phyloP scores from a whole-genome alignment of 1,140 invertebrate genomes.

The Drosophila sp. region DNA sequence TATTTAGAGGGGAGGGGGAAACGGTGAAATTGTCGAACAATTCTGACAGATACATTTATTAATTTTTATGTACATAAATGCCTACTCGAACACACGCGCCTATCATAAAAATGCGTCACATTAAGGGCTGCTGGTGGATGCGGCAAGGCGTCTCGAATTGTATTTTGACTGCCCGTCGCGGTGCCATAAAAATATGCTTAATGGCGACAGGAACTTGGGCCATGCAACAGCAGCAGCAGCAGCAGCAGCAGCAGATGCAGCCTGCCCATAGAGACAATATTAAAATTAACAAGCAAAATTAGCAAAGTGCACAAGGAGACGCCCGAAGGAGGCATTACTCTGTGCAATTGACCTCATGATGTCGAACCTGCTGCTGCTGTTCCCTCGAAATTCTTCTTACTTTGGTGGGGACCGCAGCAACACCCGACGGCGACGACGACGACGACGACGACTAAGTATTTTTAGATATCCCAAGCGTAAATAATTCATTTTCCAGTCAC shows the following conservation, averaged over 20 bases:
- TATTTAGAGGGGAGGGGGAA: background rate
- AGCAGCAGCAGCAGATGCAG: no score
- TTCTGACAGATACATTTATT: constrained; percentile 72
- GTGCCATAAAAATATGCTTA: constrained; percentile 69
- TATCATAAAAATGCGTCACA: constrained; percentile 60
- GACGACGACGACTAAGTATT: constrained; percentile 48
- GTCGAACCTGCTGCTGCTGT: constrained; percentile 43
- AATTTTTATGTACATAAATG: constrained; percentile 62
- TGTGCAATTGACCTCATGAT: constrained; percentile 53
- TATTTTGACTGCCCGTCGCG: constrained; percentile 57
- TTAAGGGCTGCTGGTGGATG: constrained; percentile 31
- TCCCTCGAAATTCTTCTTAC: constrained; percentile 26
- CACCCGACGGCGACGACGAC: background rate
- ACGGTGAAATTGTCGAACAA: constrained; percentile 34
- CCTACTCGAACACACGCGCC: constrained; percentile 53
- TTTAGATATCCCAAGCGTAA: constrained; percentile 70
- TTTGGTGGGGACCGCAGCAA: constrained; percentile 2
- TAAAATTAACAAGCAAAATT: constrained; percentile 55
- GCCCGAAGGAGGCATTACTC: constrained; percentile 19
- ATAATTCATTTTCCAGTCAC: constrained; percentile 81
- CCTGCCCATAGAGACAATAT: constrained; percentile 8
- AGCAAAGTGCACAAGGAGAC: constrained; percentile 26
- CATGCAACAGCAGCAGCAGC: background rate
- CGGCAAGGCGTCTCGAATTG: constrained; percentile 46
- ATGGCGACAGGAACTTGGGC: constrained; percentile 54